Base-by-base conservation (phyloP, 2,888 invertebrate species). In the Chrysina gloriosa region DNA sequence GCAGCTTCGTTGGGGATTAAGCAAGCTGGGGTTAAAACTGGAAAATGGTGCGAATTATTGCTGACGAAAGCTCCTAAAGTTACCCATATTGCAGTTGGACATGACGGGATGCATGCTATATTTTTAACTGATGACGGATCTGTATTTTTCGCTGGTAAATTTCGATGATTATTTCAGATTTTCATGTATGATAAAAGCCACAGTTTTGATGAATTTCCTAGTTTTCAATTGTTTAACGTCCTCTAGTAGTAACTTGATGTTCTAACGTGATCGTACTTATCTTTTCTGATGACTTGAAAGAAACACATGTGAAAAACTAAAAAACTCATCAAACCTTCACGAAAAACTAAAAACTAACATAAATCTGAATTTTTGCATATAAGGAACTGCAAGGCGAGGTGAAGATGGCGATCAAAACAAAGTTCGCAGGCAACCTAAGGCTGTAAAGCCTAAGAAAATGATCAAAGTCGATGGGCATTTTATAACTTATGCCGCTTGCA, bases 71-170 rank as follows among this genome's bases (percentile, higher is more conserved):
- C 89, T 16, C 90, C 91, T 1, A 90, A 89, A 78, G 88, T 93
- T 68, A 84, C 86, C 0, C 91, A 96, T 83, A 89, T 96, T 70
- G 92, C 96, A 0, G 89, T 96, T 1, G 97, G 98, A 0, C 97
- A 97, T 78, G 98, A 98, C 80, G 96, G 97, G 0, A 89, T 94
- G 56, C 96, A 98, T 81, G 95, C 94, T 0, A 86, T 98, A 61
- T 83, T 98, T 27, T 88, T 98, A n/a, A 89, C 96, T 36, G 96
- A 97, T 77, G 96, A 96, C 80, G 98, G 98, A 0, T 90, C 92
- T 0, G 95, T 95, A 0, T 90, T 94, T 80, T 95, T 95, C 83
- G 86, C 88, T 48, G 89, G 85, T 83, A 75, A 31, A 7, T 48
- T 29, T 9, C 21, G n/a, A 7, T 2, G 1, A 3, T 19, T 19